Percentiles rank a stretch among this genome's conserved stretches.
phyloP scores from a whole-genome alignment of 1,140 invertebrate genomes.

The Pseudomyrmex gracilis region DNA sequence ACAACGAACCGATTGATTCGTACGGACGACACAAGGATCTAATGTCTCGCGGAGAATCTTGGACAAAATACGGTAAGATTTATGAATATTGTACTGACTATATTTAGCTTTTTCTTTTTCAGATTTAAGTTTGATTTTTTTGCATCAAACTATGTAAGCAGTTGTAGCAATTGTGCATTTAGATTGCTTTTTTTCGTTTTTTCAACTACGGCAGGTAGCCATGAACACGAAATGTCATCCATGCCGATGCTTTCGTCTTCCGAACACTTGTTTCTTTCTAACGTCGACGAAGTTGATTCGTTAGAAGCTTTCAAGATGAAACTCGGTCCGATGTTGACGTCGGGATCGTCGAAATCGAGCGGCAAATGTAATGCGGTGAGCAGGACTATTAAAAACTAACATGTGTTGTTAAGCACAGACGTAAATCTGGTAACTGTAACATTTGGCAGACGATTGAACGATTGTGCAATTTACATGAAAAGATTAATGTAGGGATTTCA shows the following conservation, averaged over 20 bases:
- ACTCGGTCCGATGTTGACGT: conserved; percentile 10
- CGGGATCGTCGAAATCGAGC: conserved; percentile 19
- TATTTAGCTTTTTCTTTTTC: background rate
- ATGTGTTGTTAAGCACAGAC: background rate
- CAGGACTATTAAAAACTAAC: conserved; percentile 16
- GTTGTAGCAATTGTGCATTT: too few species aligned
- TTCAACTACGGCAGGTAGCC: conserved; percentile 68
- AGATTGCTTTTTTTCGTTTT: too few species aligned
- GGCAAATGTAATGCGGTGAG: conserved; percentile 64
- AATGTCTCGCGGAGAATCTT: conserved; percentile 64
- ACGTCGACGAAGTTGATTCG: conserved; percentile 40
- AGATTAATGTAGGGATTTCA: too few species aligned
- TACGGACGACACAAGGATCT: conserved; percentile 54
- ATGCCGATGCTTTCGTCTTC: conserved; percentile 66
- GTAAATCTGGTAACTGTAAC: background rate
- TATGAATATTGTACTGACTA: background rate
- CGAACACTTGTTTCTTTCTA: conserved; percentile 57
- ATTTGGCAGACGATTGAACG: background rate
- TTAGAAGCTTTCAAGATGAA: conserved; percentile 49
- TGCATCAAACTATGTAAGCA: background rate
- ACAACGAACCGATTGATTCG: conserved; percentile 40
- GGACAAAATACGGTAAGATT: conserved; percentile 75
- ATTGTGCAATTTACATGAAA: too few species aligned
- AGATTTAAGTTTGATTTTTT: background rate
- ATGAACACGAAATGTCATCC: conserved; percentile 74